Evolutionary conservation across 30 jellyfish, hydroid and myxozoan species (phyloP), one percentile per base, ranked within the genome.

Genomic region (Hydra vulgaris): DNA sequence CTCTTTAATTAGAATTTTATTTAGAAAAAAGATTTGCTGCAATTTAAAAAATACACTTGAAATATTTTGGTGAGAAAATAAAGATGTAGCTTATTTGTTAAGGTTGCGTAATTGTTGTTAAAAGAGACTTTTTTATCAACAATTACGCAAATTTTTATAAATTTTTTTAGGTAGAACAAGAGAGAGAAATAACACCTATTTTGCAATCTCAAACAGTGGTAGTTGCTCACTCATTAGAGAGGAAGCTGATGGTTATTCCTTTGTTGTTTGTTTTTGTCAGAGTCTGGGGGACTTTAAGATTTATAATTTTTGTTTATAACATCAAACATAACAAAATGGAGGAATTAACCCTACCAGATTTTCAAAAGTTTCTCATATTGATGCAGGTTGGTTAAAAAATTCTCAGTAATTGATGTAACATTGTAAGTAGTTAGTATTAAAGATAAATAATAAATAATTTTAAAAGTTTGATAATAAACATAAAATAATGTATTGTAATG

Each of bases 241-340:
- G 89, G 3, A 91, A 91, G 84, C 84, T 91, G 54, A 73, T 86
- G 15, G 80, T 91, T 40, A 89, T 91, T 19, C 98, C 98, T 15
- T 55, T 91, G 67, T 77, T 84, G 25, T 79, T 91, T 52, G 25
- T 91, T 26, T 53, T 86, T 17, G 81, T 86, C 21, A 54, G 98
- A 21, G 22, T 83, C 18, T 91, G 96, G 96, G 96, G 98, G n/a
- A 86, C 95, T 23, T 26, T 86, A 67, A 79, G 95, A 66, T 91
- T 87, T 71, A 27, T 91, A 74, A 20, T 53, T 21, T 61, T 83
- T 54, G 76, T 85, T 8, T 23, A 68, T 67, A 54, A 56, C 18
- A 53, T 17, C 0, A 71, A 7, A 0, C 55, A 17, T 18, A 54
- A 66, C 4, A 24, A 21, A n/a, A 1, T 73, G 0, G 53, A 83